A percentile compares a stretch with the other conserved stretches of the same genome.
These are phyloP conservation scores for Nycteola revayana DNA, from an alignment of 2,888 invertebrate genomes.

Conservation along the genomic window DNA sequence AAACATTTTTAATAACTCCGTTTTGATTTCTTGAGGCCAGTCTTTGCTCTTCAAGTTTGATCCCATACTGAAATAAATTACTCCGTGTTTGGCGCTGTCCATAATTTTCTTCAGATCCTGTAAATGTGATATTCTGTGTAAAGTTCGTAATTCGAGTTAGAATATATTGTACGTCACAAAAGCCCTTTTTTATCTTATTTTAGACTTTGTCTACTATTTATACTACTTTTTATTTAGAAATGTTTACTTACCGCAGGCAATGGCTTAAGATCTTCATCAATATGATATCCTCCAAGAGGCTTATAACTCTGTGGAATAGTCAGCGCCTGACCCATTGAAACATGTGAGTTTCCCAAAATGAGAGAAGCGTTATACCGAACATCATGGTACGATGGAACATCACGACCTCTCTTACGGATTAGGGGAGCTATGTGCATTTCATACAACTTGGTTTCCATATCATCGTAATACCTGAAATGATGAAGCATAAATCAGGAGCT, in stretches of 20 bases:
- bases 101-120: conserved; percentile 52
- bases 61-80: conserved; percentile 65
- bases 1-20: conserved; percentile 50
- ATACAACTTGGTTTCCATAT: conserved; percentile 18
- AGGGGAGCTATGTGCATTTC: conserved; percentile 31
- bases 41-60: conserved; percentile 48
- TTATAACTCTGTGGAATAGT: conserved; percentile 53
- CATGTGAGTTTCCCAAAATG: conserved; percentile 52
- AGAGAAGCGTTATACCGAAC: conserved; percentile 50
- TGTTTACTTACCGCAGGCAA: conserved; percentile 56
- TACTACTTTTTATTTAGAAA: too few species aligned
- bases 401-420: conserved; percentile 39
- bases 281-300: conserved; percentile 56
- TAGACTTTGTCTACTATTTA: too few species aligned
- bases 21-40: conserved; percentile 40
- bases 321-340: conserved; percentile 39
- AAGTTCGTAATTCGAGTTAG: too few species aligned
- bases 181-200: too few species aligned
- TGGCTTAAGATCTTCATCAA: conserved; percentile 43
- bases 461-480: conserved; percentile 13
- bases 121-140: too few species aligned
- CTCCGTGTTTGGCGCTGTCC: conserved; percentile 52
- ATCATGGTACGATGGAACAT: conserved; percentile 39
- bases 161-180: too few species aligned
- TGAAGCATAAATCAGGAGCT: too few species aligned